Base-by-base conservation (phyloP, 2,888 invertebrate species). In the Drosophila histrio region DNA sequence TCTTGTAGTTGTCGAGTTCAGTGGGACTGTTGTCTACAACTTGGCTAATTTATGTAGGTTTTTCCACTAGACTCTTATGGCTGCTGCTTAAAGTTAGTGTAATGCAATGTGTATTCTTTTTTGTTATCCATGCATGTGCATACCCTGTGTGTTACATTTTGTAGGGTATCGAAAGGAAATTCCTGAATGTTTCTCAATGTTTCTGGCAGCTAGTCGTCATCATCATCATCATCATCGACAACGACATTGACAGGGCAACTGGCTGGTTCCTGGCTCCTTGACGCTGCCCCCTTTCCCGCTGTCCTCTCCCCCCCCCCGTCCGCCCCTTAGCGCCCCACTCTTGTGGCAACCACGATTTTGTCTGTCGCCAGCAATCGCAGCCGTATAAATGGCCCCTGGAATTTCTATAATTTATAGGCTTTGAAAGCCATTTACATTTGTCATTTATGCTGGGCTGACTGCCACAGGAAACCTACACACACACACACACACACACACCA, bases 401-500 rank as follows among this genome's bases (percentile, higher is more conserved):
- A 81, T 79, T 77, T 83, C 77, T 86, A 80, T 82, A 86, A 83
- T 86, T 86, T 82, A 86, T 86, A 77, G 81, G 87, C 87, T 70
- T 82, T 77, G 72, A 86, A 85, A 79, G 87, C 69, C 76, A 84
- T 83, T 83, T 79, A 79, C 80, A 79, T 79, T 78, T 78, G 78
- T 78, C 78, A 78, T 78, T 78, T 79, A 76, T 78, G 77, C 77
- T 74, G 58, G 32, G 53, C 63, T 61, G 68, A 50, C 62, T 59
- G 62, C 58, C 47, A 56, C 73, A 76, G 77, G 63, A 77, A 67
- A 47, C 54, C 32, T 21, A 54, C 28, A 41, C 46, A 54, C 24
- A 46, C 17, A 61, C 24, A 61, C 15, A 41, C n/a, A 47, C 8
- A 41, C 30, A 30, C 9, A 46, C 8, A 44, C 17, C 52, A 9